phyloP scores from a whole-genome alignment of 2,888 invertebrate species.

The Clanis bilineata region DNA sequence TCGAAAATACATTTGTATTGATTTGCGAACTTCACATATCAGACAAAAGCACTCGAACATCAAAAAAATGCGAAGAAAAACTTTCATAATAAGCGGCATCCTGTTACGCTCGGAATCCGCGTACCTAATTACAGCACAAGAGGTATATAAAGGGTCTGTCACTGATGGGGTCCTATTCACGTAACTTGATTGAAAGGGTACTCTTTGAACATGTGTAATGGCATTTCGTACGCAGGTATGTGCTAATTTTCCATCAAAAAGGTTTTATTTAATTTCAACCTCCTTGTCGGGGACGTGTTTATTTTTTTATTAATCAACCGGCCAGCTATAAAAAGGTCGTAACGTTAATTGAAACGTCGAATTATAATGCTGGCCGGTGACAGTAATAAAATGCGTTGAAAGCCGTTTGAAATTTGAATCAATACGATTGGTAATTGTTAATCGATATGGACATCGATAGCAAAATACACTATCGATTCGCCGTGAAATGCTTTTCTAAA shows the following conservation, averaged over 20 bases:
- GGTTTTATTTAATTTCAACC: background rate
- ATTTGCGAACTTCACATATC: background rate
- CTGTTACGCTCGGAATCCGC: constrained; percentile 58
- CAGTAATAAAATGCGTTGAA: background rate
- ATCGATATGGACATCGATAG: constrained; percentile 7
- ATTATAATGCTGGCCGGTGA: background rate
- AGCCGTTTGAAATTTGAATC: background rate
- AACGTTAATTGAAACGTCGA: background rate
- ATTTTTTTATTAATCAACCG: background rate
- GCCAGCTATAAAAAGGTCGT: background rate
- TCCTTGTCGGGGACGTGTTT: background rate
- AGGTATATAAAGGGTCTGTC: constrained; percentile 60
- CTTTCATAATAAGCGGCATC: constrained; percentile 53
- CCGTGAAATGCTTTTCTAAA: constrained; percentile 16
- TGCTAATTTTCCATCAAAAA: constrained; percentile 40
- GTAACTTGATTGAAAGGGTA: constrained; percentile 68
- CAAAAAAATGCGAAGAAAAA: constrained; percentile 46
- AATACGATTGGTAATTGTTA: background rate
- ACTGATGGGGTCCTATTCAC: constrained; percentile 71
- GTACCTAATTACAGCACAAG: constrained; percentile 69
- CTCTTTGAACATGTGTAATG: constrained; percentile 54
- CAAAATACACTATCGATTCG: constrained; percentile 3
- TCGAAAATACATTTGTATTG: background rate
- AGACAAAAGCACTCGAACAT: constrained; percentile 19
- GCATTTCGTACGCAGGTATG: constrained; percentile 56